A percentile compares a stretch with the other conserved stretches of the same genome.
These are phyloP conservation scores for Tupiocoris notatus DNA, from an alignment of 2,888 invertebrate species.

Conservation along the genomic window DNA sequence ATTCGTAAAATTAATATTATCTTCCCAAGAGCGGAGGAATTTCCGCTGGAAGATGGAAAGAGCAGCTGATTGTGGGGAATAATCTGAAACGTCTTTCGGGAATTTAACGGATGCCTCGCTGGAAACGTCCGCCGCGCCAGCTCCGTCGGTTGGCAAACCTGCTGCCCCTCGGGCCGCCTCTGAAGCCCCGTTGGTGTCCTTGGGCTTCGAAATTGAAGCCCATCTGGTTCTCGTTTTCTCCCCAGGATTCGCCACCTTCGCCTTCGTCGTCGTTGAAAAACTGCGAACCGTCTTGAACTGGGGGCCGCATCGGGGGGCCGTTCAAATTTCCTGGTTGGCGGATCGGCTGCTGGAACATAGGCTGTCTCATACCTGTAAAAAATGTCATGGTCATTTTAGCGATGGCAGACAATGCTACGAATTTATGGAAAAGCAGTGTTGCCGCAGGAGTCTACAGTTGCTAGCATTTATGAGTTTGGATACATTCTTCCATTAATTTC, in stretches of 20 bases:
- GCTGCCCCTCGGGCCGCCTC: conserved; percentile 4
- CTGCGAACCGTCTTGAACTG: conserved; percentile 8
- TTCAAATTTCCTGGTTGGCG: not conserved
- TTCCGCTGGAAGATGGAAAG: too few species aligned
- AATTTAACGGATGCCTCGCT: not conserved
- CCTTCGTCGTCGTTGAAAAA: conserved; percentile 21
- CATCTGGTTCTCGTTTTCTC: not conserved
- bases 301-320: conserved; percentile 20
- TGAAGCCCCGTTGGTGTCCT: conserved; percentile 1
- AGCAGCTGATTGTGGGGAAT: too few species aligned
- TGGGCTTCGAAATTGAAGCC: conserved; percentile 5
- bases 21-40: too few species aligned
- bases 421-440: too few species aligned
- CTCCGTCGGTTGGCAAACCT: conserved; percentile 2
- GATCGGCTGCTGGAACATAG: not conserved
- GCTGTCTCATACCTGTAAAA: conserved; percentile 18
- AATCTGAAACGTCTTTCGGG: too few species aligned
- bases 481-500: too few species aligned
- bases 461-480: too few species aligned
- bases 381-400: conserved; percentile 22
- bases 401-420: not conserved
- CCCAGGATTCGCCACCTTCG: conserved; percentile 1
- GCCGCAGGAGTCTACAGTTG: too few species aligned
- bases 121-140: conserved; percentile 19
- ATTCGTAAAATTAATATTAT: too few species aligned